Base-by-base conservation (phyloP, 2,797 vertebrate genomes). In the Lithobates pipiens region DNA sequence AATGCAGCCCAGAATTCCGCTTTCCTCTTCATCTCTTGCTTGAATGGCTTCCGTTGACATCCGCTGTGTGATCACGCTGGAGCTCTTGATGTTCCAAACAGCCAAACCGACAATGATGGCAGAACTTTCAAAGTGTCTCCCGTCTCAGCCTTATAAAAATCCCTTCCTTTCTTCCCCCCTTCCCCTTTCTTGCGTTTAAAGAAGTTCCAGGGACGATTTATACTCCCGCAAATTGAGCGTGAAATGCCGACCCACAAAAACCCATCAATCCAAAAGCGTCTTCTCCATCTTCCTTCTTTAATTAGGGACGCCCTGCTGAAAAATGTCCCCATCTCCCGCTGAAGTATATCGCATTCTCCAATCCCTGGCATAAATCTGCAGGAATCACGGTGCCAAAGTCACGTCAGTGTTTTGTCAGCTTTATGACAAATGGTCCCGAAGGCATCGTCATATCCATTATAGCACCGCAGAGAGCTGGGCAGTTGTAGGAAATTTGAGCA, bases 291-390 rank as follows among this genome's bases (percentile, higher is more conserved):
- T 91, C 91, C 87, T 89, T 86, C 89, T 92, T 93, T 93, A 94
- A 93, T 94, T 94, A 93, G 91, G 88, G 91, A 90, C 91, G 88
- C 90, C 91, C 91, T 89, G 89, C 91, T 93, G 92, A 93, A 93
- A 93, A 92, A 92, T 92, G 91, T 92, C 90, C 91, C 91, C 91
- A 91, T 93, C 90, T 89, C 88, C 89, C 89, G 85, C 88, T 87
- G 90, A 92, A 89, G 89, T 89, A 90, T 92, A 90, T 91, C 90
- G 92, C 76, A 25, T 90, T 93, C 89, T 90, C 90, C 90, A 89
- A 90, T 90, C 89, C 90, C 91, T 44, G 25, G 89, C 92, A 92
- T 92, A 91, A 92, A 93, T 93, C 92, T 93, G 89, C 87, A 91
- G 90, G 91, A 92, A 92, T 93, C 89, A 86, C 89, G 89, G 90